These are phyloP conservation scores for Eupithecia insigniata DNA, from an alignment of 2,888 invertebrate species.

Conservation along the genomic window DNA sequence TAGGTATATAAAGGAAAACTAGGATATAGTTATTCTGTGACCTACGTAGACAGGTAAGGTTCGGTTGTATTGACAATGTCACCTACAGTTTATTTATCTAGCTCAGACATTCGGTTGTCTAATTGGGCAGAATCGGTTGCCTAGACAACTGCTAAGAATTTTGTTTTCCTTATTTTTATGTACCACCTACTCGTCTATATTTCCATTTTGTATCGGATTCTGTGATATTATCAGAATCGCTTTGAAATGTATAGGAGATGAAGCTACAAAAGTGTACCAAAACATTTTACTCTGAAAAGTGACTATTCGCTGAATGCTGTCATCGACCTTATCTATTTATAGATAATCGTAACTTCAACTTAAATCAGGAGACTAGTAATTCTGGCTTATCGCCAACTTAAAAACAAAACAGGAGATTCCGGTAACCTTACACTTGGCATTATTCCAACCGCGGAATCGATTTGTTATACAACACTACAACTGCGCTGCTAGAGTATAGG, in stretches of 20 bases:
- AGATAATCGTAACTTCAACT: conserved; percentile 35
- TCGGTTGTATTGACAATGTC: background rate
- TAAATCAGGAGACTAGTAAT: conserved; percentile 28
- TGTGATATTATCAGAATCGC: background rate
- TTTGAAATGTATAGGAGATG: background rate
- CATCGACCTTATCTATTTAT: conserved; percentile 35
- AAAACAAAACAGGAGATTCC: conserved; percentile 52
- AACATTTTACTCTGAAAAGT: background rate
- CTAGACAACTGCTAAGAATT: background rate
- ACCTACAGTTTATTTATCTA: conserved; percentile 5
- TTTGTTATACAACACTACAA: conserved; percentile 46
- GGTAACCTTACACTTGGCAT: conserved; percentile 57
- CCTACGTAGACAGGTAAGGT: background rate
- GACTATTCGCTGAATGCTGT: conserved; percentile 12
- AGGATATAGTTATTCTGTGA: background rate
- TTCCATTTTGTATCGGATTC: background rate
- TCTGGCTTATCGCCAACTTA: conserved; percentile 55
- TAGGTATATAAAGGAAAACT: background rate
- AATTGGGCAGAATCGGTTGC: background rate
- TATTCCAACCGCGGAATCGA: conserved; percentile 57
- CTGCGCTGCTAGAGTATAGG: conserved; percentile 31
- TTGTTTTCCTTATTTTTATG: background rate
- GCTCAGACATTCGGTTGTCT: background rate
- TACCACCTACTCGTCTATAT: background rate
- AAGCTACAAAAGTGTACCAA: background rate